Conservation (phyloP, 2,888 invertebrate genomes). For the Automeris io region DNA sequence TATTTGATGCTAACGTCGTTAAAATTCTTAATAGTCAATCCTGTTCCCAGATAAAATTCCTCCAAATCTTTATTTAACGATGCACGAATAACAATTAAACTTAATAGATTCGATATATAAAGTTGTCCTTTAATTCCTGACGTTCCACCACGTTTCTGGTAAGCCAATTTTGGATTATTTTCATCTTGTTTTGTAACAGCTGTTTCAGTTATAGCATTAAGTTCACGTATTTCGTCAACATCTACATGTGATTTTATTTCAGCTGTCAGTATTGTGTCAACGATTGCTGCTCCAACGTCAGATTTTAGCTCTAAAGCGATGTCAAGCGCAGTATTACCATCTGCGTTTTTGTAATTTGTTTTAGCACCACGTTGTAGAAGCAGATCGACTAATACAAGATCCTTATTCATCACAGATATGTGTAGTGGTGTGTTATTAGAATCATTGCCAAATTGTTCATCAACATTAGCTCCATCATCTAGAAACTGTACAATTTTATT, state of each 20-base stretch:
- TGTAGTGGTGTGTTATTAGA: not conserved
- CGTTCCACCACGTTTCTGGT: constrained; percentile 2
- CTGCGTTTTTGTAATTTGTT: not conserved
- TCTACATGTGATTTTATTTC: not conserved
- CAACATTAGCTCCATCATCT: not conserved
- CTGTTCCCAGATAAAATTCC: constrained; percentile 9
- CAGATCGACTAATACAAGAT: not conserved
- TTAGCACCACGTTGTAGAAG: not conserved
- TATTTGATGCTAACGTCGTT: constrained; percentile 10
- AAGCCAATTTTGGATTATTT: no score
- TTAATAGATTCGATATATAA: constrained; percentile 8
- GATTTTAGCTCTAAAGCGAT: not conserved
- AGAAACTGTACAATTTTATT: not conserved
- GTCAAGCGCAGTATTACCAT: not conserved
- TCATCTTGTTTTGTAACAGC: no score
- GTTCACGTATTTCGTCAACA: not conserved
- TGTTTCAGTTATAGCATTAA: not conserved
- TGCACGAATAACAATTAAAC: not conserved
- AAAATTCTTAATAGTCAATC: constrained; percentile 6
- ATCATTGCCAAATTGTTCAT: not conserved
- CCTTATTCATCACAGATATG: not conserved
- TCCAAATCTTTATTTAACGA: not conserved
- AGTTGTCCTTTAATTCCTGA: constrained; percentile 7
- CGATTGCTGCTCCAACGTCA: not conserved
- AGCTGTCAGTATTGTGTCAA: not conserved